Conservation (phyloP, 1,140 invertebrate genomes). For the Grapholita molesta region DNA sequence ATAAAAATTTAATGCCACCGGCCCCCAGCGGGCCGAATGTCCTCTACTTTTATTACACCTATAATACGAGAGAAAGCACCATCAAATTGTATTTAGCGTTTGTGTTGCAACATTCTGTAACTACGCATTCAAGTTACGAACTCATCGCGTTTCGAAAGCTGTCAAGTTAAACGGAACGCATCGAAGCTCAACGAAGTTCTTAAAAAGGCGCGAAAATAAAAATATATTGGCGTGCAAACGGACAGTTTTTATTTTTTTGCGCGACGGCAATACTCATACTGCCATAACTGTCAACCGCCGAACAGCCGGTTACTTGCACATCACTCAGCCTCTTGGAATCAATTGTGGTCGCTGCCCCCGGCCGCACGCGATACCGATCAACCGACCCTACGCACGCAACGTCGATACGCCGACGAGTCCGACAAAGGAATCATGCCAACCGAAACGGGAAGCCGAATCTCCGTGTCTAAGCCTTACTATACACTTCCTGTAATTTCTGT, state of each 20-base stretch:
- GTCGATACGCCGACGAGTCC: slow-evolving; percentile 18
- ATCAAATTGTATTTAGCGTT: slow-evolving; percentile 21
- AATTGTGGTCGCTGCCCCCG: slow-evolving; percentile 62
- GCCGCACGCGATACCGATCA: slow-evolving; percentile 65
- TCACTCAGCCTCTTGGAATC: slow-evolving; percentile 52
- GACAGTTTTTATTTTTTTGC: not conserved
- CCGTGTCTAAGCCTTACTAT: slow-evolving; percentile 10
- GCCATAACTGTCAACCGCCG: slow-evolving; percentile 8
- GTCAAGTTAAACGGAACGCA: not conserved
- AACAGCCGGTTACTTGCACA: slow-evolving; percentile 9
- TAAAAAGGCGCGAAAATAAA: not conserved
- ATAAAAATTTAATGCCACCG: slow-evolving; percentile 10
- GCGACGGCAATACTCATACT: not conserved
- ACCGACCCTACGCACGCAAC: slow-evolving; percentile 57
- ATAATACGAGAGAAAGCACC: slow-evolving; percentile 15
- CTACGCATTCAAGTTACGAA: not conserved
- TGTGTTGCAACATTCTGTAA: slow-evolving; percentile 10
- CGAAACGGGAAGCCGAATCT: slow-evolving; percentile 13
- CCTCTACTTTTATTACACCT: slow-evolving; percentile 12
- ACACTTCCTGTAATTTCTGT: slow-evolving; percentile 14
- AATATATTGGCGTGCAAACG: not conserved
- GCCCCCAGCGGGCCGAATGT: slow-evolving; percentile 1
- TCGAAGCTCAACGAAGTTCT: not conserved
- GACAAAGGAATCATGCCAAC: slow-evolving; percentile 7
- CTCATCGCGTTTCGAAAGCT: not conserved